phyloP scores from a whole-genome alignment of 2,888 invertebrate species.

The Lochmaea capreae region DNA sequence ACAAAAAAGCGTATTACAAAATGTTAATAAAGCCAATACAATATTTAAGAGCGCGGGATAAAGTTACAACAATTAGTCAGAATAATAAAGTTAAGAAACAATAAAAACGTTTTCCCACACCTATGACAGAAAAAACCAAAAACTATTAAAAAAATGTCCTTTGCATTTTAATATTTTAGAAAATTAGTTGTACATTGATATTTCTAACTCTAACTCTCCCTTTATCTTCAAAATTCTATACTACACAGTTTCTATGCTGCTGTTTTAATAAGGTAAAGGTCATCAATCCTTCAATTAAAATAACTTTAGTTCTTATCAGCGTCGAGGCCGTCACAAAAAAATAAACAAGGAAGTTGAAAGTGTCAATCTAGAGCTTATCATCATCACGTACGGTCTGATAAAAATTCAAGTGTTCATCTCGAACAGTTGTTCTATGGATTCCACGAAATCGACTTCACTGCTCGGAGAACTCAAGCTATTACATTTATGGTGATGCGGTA shows the following conservation, averaged over 20 bases:
- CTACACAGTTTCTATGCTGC: background rate
- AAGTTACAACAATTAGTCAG: too few relatives aligned
- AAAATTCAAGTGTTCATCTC: conserved; percentile 39
- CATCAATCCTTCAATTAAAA: conserved; percentile 6
- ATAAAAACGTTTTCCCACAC: too few relatives aligned
- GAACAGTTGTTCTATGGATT: conserved; percentile 37
- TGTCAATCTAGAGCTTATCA: conserved; percentile 38
- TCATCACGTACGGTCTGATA: conserved; percentile 35
- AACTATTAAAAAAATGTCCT: too few relatives aligned
- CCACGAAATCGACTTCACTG: conserved; percentile 44
- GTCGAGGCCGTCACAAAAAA: conserved; percentile 21
- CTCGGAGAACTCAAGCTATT: conserved; percentile 38
- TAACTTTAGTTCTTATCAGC: conserved; percentile 12
- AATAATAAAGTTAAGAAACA: too few relatives aligned
- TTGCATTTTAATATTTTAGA: too few relatives aligned
- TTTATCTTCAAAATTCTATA: background rate
- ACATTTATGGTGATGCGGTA: conserved; percentile 8
- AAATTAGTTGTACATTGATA: too few relatives aligned
- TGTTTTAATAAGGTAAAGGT: background rate
- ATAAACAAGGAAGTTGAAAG: conserved; percentile 36
- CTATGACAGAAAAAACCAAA: too few relatives aligned
- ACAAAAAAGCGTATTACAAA: too few relatives aligned
- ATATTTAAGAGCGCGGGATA: too few relatives aligned
- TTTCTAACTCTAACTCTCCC: background rate
- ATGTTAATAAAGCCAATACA: too few relatives aligned